phyloP scores from a whole-genome alignment of 2,888 invertebrate species.

The Alviniconcha strummeri region DNA sequence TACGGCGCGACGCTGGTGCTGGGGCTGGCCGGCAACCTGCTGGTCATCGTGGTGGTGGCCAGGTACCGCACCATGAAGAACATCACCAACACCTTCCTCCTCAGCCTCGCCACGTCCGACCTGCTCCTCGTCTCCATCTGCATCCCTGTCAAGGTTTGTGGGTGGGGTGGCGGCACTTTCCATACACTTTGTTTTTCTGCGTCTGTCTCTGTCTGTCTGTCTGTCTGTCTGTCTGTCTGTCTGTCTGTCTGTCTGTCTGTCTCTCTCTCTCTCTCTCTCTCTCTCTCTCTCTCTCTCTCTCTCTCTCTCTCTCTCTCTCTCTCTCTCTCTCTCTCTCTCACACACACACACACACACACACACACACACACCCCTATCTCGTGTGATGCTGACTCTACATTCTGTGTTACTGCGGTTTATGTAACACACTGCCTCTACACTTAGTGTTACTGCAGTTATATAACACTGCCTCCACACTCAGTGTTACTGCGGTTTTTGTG shows the following conservation, averaged over 20 bases:
- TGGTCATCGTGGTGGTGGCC: constrained; percentile 78
- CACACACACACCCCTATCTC: no score
- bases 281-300: background rate
- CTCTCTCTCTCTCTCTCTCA: background rate
- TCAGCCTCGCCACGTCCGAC: constrained; percentile 82
- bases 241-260: constrained; percentile 12
- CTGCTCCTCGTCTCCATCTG: constrained; percentile 82
- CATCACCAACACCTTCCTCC: constrained; percentile 82
- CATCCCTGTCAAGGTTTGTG: constrained; percentile 82
- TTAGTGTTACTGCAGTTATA: no score
- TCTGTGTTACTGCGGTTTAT: no score
- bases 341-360: no score
- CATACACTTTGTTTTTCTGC: no score
- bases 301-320: background rate
- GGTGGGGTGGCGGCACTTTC: background rate
- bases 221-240: constrained; percentile 14
- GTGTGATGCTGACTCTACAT: no score
- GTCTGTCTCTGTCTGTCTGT: background rate
- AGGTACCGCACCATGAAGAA: constrained; percentile 78
- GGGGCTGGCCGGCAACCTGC: constrained; percentile 79
- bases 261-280: constrained; percentile 8
- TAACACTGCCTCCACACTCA: no score
- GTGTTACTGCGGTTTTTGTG: no score
- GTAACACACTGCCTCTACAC: no score
- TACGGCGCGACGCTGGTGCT: constrained; percentile 80